Percentiles rank a stretch among this genome's conserved stretches.
phyloP scores from a whole-genome alignment of 2,888 invertebrate species.

The Amphimallon solstitiale region DNA sequence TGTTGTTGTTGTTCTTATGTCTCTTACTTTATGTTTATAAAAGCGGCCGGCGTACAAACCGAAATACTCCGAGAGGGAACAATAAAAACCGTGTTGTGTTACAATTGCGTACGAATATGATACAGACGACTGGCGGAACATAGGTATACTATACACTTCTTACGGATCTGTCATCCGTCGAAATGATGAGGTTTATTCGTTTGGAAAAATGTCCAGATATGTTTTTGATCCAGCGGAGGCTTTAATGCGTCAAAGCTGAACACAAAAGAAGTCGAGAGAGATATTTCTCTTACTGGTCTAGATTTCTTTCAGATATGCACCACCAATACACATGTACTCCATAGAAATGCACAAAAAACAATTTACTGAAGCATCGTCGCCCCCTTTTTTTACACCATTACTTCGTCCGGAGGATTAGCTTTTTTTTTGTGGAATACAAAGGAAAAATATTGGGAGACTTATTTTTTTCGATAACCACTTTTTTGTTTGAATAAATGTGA shows the following conservation, averaged over 20 bases:
- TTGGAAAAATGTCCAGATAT: slow-evolving; percentile 58
- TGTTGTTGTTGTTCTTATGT: too few species aligned
- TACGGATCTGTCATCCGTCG: slow-evolving; percentile 29
- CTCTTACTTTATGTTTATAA: slow-evolving; percentile 35
- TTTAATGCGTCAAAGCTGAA: slow-evolving; percentile 41
- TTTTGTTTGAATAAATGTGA: too few species aligned
- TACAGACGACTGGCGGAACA: slow-evolving; percentile 42
- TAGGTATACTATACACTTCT: slow-evolving; percentile 4
- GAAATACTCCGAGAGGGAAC: slow-evolving; percentile 34
- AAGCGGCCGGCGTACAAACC: slow-evolving; percentile 4
- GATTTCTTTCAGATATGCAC: slow-evolving; percentile 4
- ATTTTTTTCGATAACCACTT: too few species aligned
- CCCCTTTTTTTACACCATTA: too few species aligned
- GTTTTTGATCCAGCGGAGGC: slow-evolving; percentile 49
- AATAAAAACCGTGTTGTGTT: slow-evolving; percentile 54
- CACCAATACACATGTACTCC: not conserved
- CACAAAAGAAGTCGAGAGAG: slow-evolving; percentile 24
- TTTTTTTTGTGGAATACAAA: too few species aligned
- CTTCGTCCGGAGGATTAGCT: too few species aligned
- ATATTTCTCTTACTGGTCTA: slow-evolving; percentile 3
- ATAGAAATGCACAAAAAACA: slow-evolving; percentile 1
- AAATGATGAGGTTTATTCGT: slow-evolving; percentile 47
- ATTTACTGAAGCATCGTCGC: not conserved
- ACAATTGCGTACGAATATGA: slow-evolving; percentile 50
- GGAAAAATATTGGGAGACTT: too few species aligned